phyloP scores from a whole-genome alignment of 23 tunicate species.

The Trididemnum nubilum region DNA sequence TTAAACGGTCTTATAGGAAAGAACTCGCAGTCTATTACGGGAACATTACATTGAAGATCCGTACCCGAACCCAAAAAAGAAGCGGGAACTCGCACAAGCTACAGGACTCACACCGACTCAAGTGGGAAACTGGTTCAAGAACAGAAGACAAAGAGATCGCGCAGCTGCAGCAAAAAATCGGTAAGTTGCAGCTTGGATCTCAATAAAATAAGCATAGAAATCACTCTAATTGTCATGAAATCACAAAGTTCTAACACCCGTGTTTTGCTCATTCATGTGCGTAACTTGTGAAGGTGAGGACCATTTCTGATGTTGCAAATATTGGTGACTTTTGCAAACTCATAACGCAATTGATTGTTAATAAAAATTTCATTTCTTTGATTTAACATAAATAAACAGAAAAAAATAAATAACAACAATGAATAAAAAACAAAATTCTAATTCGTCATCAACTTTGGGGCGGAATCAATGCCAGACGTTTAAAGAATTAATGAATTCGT shows the following conservation, averaged over 20 bases:
- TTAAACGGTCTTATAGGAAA: no score
- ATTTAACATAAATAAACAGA: no score
- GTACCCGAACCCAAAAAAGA: conserved; percentile 93
- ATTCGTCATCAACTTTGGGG: no score
- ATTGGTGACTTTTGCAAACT: no score
- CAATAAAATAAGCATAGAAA: neutral
- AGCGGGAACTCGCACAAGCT: conserved; percentile 81
- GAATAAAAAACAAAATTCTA: no score
- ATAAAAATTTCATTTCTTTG: no score
- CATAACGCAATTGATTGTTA: no score
- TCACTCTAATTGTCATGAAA: neutral
- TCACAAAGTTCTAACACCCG: neutral
- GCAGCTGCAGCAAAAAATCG: conserved; percentile 94
- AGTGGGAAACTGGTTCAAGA: conserved; percentile 99
- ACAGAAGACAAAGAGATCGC: conserved; percentile 95
- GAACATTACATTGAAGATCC: conserved; percentile 91
- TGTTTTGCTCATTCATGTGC: neutral
- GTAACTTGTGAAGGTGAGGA: no score
- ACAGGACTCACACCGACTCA: conserved; percentile 98
- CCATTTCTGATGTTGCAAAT: no score
- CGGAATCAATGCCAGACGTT: no score
- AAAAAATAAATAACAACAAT: no score
- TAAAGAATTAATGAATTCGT: no score
- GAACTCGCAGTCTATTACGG: conserved; percentile 84
- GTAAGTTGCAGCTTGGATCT: conserved; percentile 24